Conservation (phyloP, 2,888 invertebrate species). For the Andrena flavipes region DNA sequence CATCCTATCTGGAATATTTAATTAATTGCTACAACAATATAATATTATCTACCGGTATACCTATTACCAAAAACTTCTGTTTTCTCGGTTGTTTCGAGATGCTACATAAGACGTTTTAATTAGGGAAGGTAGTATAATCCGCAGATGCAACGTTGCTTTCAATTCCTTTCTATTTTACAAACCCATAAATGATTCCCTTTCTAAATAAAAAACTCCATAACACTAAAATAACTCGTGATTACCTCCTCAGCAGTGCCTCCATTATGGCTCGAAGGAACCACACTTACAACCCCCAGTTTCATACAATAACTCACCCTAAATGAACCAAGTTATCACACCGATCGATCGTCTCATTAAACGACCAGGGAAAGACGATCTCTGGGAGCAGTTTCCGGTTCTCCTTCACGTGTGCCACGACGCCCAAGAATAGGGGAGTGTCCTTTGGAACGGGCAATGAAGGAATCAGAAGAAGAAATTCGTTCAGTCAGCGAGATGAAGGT, state of each 20-base stretch:
- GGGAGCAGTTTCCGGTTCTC: neutral
- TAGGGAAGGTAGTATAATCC: no score
- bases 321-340: neutral
- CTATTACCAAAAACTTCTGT: no score
- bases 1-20: no score
- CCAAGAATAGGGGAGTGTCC: neutral
- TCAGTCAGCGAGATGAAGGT: slow-evolving; percentile 73
- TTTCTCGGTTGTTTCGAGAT: no score
- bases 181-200: no score
- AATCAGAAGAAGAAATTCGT: slow-evolving; percentile 73
- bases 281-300: neutral
- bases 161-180: no score
- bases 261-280: neutral
- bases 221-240: neutral
- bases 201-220: neutral
- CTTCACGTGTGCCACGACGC: neutral
- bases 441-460: neutral
- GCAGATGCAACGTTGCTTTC: no score
- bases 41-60: no score
- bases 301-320: neutral
- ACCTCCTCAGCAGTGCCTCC: neutral
- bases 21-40: no score
- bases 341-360: neutral
- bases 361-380: neutral
- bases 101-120: no score